Conservation (phyloP, 1,140 invertebrate genomes). For the Potamilus streckersoni region DNA sequence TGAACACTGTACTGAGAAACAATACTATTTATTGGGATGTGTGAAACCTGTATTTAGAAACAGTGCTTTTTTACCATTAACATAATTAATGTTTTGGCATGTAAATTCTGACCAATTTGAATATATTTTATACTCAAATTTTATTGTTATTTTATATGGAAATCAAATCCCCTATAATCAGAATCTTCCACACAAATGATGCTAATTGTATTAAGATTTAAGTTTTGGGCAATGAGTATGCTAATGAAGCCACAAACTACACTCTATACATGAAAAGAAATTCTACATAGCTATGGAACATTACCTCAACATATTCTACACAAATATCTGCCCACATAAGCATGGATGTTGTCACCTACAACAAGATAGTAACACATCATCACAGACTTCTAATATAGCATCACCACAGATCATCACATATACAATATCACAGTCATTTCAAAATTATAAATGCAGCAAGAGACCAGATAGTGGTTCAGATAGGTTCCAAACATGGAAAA, state of each 20-base stretch:
- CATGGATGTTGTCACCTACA: constrained; percentile 52
- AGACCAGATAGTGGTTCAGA: too few species aligned
- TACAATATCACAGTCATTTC: background rate
- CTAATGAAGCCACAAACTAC: background rate
- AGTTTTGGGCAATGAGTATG: background rate
- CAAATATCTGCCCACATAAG: constrained; percentile 58
- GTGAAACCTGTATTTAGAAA: too few species aligned
- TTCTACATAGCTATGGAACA: background rate
- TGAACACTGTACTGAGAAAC: too few species aligned
- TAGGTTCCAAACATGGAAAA: too few species aligned
- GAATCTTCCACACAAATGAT: background rate
- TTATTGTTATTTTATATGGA: too few species aligned
- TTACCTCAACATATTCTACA: constrained; percentile 62
- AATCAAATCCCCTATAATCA: background rate
- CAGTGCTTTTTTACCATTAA: too few species aligned
- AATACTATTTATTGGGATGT: too few species aligned
- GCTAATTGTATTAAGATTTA: background rate
- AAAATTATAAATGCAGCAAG: too few species aligned
- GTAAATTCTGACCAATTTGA: too few species aligned
- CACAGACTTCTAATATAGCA: background rate
- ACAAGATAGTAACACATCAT: constrained; percentile 6
- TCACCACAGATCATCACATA: background rate
- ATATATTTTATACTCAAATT: too few species aligned
- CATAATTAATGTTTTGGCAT: too few species aligned
- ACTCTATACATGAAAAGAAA: background rate